phyloP scores from a whole-genome alignment of 2,113 vertebrate genomes.

The Hemiprocne comata region DNA sequence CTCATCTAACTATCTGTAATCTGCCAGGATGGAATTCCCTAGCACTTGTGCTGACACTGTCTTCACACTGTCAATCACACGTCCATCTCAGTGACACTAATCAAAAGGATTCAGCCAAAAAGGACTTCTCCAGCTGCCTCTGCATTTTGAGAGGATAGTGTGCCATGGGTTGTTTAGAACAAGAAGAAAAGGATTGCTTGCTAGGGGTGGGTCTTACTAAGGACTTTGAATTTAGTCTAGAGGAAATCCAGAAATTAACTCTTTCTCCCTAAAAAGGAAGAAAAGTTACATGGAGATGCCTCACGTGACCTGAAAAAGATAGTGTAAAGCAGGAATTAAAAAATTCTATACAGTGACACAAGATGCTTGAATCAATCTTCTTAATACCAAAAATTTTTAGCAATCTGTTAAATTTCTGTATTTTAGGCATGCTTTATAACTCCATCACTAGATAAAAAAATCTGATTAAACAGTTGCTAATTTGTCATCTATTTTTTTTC shows the following conservation, averaged over 20 bases:
- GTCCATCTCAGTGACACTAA: not conserved
- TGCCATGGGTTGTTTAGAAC: not conserved
- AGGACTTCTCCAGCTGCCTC: rapidly evolving
- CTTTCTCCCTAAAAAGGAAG: not conserved
- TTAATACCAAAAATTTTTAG: not conserved
- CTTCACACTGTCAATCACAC: not conserved
- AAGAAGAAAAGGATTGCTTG: not conserved
- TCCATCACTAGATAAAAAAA: not conserved
- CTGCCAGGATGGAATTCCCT: not conserved
- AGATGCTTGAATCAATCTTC: not conserved
- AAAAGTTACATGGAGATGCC: not conserved
- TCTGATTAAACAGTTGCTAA: not conserved
- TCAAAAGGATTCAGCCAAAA: not conserved
- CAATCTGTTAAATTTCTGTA: not conserved
- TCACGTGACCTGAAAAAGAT: not conserved
- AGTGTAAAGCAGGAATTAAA: not conserved
- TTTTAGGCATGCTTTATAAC: not conserved
- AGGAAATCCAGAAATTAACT: not conserved
- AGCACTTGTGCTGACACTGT: not conserved
- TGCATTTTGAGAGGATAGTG: rapidly evolving
- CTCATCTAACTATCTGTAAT: not conserved
- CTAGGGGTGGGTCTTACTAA: not conserved
- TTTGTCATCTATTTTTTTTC: not conserved
- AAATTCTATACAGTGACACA: not conserved
- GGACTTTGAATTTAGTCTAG: not conserved